phyloP scores from a whole-genome alignment of 2,113 vertebrate species.

The Atrichornis clamosus region DNA sequence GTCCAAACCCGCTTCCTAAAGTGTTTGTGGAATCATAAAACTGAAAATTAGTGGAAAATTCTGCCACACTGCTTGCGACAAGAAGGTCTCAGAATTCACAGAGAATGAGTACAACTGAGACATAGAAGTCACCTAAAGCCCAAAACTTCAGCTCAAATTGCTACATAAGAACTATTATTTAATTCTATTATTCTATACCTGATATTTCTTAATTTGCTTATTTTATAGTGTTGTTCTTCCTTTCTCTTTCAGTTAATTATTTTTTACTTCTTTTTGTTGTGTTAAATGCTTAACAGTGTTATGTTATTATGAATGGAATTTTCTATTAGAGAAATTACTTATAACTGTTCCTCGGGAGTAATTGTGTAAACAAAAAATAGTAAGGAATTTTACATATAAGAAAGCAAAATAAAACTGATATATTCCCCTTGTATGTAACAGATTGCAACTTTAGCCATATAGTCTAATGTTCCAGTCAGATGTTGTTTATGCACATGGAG shows the following conservation, averaged over 20 bases:
- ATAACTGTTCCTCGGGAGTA: neutral
- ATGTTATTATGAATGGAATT: neutral
- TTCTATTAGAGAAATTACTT: neutral
- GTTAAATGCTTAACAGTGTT: neutral
- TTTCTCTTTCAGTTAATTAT: neutral
- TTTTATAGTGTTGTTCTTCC: neutral
- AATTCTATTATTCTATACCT: neutral
- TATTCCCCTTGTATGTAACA: neutral
- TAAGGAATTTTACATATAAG: neutral
- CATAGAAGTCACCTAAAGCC: neutral
- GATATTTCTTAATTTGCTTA: neutral
- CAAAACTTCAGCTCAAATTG: neutral
- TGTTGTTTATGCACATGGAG: neutral
- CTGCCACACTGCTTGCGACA: neutral
- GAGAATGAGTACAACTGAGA: neutral
- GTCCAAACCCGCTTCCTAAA: neutral
- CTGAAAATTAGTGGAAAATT: neutral
- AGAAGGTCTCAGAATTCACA: neutral
- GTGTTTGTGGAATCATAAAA: neutral
- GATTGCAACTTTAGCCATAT: neutral
- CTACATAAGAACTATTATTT: neutral
- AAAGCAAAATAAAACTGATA: neutral
- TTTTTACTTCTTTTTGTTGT: neutral
- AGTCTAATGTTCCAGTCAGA: neutral
- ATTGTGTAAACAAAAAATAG: neutral